These are phyloP conservation scores for Haliclystus octoradiatus DNA, from an alignment of 30 jellyfish, hydroid and myxozoan species.

Conservation along the genomic window DNA sequence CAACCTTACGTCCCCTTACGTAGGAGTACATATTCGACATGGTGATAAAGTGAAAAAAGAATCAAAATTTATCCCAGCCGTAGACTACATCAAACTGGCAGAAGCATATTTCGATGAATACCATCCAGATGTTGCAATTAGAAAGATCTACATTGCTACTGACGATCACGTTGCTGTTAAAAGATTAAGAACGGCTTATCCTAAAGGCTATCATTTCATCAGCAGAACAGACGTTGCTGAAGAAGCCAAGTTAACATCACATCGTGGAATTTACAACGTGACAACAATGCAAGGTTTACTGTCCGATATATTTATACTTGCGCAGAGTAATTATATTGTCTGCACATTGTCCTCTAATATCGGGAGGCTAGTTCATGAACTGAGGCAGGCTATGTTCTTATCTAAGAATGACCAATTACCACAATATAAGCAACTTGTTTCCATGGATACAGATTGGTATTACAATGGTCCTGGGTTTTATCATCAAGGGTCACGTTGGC, in stretches of 20 bases:
- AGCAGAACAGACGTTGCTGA: not conserved
- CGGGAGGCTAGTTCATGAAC: not conserved
- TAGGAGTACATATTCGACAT: slow-evolving; percentile 11
- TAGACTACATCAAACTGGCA: not conserved
- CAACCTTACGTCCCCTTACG: slow-evolving; percentile 7
- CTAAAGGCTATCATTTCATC: not conserved
- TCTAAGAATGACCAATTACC: not conserved
- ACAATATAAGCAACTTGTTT: not conserved
- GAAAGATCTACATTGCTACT: not conserved
- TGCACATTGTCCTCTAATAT: not conserved
- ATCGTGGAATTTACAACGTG: not conserved
- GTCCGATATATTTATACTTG: not conserved
- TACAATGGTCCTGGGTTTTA: not conserved
- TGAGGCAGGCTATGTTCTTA: not conserved
- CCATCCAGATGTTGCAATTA: not conserved
- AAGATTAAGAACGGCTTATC: not conserved
- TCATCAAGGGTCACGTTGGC: too few relatives aligned
- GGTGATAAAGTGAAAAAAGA: slow-evolving; percentile 6
- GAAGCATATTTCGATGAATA: not conserved
- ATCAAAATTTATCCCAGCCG: slow-evolving; percentile 4
- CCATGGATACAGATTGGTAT: not conserved
- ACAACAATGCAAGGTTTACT: not conserved
- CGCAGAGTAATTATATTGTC: not conserved
- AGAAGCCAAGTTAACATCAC: not conserved
- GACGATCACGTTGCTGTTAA: not conserved